Evolutionary conservation across 2,113 vertebrate genomes (phyloP).

Genomic region (Zosterops hypoxanthus): DNA sequence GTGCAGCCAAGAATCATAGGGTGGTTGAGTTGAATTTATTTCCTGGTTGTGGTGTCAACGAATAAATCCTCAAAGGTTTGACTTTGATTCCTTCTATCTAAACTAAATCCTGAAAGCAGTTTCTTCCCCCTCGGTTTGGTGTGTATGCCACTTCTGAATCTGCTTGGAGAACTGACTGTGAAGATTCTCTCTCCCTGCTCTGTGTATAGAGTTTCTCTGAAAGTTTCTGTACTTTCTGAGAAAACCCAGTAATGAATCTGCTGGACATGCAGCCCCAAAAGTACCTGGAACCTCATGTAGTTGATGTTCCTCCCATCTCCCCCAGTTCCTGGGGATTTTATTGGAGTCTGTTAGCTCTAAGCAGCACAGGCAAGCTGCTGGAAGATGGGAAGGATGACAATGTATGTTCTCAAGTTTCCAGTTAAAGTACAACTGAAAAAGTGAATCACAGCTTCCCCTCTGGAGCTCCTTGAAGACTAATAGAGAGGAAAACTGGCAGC

Average conservation of each 20-base stretch:
- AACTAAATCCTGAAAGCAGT: neutral
- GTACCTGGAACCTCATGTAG: neutral
- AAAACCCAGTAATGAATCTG: neutral
- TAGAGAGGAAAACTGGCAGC: neutral
- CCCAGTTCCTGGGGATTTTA: neutral
- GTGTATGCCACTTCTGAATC: neutral
- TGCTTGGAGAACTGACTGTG: neutral
- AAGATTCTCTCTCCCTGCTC: neutral
- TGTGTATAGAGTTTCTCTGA: neutral
- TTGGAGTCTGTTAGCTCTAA: neutral
- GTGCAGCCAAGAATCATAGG: neutral
- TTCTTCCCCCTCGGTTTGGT: neutral
- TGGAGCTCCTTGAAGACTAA: neutral
- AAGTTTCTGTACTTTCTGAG: neutral
- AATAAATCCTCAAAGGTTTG: neutral
- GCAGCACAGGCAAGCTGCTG: neutral
- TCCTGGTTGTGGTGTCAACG: neutral
- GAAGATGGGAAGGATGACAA: slow-evolving; percentile 23
- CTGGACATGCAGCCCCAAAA: neutral
- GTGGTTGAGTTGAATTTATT: neutral
- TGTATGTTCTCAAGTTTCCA: slow-evolving; percentile 39
- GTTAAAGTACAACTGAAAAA: slow-evolving; percentile 39
- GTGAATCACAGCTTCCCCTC: slow-evolving; percentile 60
- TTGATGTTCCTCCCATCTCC: neutral
- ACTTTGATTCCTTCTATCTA: neutral